Evolutionary conservation across 2,113 vertebrate genomes (phyloP).

Genomic region (Pedetes capensis): DNA sequence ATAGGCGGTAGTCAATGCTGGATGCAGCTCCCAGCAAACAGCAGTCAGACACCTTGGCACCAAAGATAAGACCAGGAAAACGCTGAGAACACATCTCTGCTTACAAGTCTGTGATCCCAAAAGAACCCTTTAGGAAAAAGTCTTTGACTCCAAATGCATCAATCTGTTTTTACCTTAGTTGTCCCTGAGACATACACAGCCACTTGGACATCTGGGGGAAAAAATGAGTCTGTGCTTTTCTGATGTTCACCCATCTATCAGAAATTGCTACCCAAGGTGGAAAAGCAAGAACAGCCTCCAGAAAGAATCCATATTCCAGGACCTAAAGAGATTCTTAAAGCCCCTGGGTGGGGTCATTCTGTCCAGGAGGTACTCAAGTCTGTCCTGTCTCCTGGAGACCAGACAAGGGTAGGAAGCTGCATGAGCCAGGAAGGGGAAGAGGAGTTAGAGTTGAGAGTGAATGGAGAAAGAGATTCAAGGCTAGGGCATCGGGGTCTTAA

Average conservation of each 20-base stretch:
- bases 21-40: constrained; percentile 7
- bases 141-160: background rate
- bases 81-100: background rate
- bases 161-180: background rate
- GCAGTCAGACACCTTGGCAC: constrained; percentile 67
- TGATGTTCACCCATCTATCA: background rate
- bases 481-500: background rate
- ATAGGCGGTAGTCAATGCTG: background rate
- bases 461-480: background rate
- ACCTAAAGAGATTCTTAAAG: background rate
- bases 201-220: background rate
- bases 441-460: background rate
- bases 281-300: background rate
- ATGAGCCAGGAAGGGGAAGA: background rate
- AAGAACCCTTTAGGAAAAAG: constrained; percentile 5
- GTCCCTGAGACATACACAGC: background rate
- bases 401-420: background rate
- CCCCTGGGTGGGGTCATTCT: background rate
- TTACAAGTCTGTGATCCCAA: constrained; percentile 29
- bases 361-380: background rate
- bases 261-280: background rate
- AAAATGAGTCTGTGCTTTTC: background rate
- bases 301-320: background rate
- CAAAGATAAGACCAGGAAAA: constrained; percentile 35
- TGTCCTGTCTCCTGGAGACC: background rate